Base-by-base conservation (phyloP, 1,140 invertebrate species). In the Sarcophaga bullata region DNA sequence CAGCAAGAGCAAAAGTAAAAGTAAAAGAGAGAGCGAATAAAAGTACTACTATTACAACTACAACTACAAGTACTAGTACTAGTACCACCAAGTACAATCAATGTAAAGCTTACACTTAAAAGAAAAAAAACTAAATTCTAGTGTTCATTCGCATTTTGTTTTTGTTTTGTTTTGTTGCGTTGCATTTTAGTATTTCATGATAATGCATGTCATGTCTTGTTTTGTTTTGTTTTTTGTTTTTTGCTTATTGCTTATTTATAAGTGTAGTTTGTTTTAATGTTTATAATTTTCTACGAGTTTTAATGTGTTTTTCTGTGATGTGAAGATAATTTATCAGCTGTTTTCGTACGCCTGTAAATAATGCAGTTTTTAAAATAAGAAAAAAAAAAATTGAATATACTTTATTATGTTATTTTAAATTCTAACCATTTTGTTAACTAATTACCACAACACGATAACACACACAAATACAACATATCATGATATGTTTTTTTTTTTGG, bases 51-150 rank as follows among this genome's bases (percentile, higher is more conserved):
- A 37, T 37, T 37, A 37, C 25, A 58, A 25, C n/a, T n/a, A n/a
- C n/a, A n/a, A n/a, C 62, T 73, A 82, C 84, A 58, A 25, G 62
- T n/a, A 82, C 50, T 54, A 62, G 76, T 73, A 82, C 84, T 81
- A 82, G 83, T 54, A 82, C 81, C 82, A 82, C 83, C 47, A 49
- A 47, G 10, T 15, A 75, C 15, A 47, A 75, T 17, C n/a, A 68
- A 9, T 19, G 25, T 37, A 37, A 37, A 37, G n/a, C 17, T n/a
- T n/a, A n/a, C n/a, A n/a, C n/a, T n/a, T n/a, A n/a, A n/a, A n/a
- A n/a, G n/a, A n/a, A n/a, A n/a, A n/a, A n/a, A n/a, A n/a, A n/a
- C n/a, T n/a, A n/a, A n/a, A n/a, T n/a, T n/a, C 48, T 75, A 47
- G 13, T 15, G 5, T 15, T 75, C 47, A 8, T 48, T 48, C 15